These are phyloP conservation scores for Pelochelys cantorii DNA, from an alignment of 2,797 vertebrate species.

Conservation along the genomic window DNA sequence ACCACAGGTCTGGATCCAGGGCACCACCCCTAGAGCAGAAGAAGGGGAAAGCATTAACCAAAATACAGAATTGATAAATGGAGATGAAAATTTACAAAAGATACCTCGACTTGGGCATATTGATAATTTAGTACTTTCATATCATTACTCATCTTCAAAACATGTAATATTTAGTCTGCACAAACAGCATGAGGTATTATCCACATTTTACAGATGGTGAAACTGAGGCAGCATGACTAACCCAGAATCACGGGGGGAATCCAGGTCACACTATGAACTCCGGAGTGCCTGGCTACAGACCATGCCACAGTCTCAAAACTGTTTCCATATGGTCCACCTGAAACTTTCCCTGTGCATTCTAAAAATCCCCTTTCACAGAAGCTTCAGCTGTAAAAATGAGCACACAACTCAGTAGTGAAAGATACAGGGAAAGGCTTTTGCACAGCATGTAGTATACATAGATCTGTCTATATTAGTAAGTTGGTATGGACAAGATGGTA, in stretches of 20 bases:
- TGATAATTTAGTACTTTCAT: not conserved
- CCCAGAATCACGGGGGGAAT: not conserved
- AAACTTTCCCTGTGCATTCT: not conserved
- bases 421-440: not conserved
- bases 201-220: not conserved
- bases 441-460: not conserved
- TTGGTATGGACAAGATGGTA: accelerated
- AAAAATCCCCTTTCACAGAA: not conserved
- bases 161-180: not conserved
- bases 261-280: not conserved
- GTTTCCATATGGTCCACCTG: not conserved
- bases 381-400: not conserved
- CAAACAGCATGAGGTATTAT: slow-evolving; percentile 2
- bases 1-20: not conserved
- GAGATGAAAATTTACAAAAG: not conserved
- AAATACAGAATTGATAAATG: not conserved
- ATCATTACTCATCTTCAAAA: not conserved
- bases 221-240: not conserved
- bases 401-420: not conserved
- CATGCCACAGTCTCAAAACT: not conserved
- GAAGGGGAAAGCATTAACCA: not conserved
- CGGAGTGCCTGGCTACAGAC: not conserved
- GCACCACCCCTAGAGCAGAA: not conserved
- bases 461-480: not conserved
- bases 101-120: not conserved